Evolutionary conservation across 2,888 invertebrate species (phyloP), one percentile per base, ranked within the genome.

Genomic region (Cataglyphis livida): DNA sequence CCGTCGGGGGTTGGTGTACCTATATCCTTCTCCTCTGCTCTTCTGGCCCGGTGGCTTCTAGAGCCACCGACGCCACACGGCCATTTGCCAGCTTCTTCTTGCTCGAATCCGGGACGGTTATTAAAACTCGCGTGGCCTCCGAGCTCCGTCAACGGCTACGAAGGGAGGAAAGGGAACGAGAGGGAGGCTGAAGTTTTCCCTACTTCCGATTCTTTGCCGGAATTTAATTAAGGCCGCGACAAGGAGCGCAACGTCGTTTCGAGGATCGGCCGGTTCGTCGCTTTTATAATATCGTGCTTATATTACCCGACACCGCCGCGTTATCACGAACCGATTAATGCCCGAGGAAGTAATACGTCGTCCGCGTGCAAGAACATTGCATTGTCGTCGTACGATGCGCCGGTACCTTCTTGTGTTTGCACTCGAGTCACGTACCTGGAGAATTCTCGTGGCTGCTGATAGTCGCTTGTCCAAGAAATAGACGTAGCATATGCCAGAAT

Each of bases 41-140:
- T 75, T 75, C 90, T 85, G 85, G 74, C 84, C 81, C 83, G 83
- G 84, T 83, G 76, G 70, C 84, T 85, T 83, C 68, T 81, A 85
- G 83, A 85, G 88, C 86, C 83, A 88, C 83, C 89, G 74, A 88
- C 85, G 87, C 86, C 84, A 86, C 88, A 87, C 89, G 90, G 91
- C 91, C 91, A 92, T 92, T 92, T 92, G 91, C 91, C 91, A 92
- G 91, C 88, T 91, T 91, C 89, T 90, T 90, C 90, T 89, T 91
- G 85, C 88, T 85, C 66, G 66, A 87, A 87, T 89, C 87, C 82
- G 87, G 84, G 87, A 85, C 87, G 91, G 91, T 92, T 92, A 92
- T 92, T 92, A 92, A 92, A 92, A 92, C 89, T 90, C 84, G 84
- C 87, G 88, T 85, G 85, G 84, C 73, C 81, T 51, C n/a, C 51